Percentiles rank a stretch among this genome's conserved stretches.
Conservation (phyloP, 2,113 vertebrate species). For the Pituophis catenifer region DNA sequence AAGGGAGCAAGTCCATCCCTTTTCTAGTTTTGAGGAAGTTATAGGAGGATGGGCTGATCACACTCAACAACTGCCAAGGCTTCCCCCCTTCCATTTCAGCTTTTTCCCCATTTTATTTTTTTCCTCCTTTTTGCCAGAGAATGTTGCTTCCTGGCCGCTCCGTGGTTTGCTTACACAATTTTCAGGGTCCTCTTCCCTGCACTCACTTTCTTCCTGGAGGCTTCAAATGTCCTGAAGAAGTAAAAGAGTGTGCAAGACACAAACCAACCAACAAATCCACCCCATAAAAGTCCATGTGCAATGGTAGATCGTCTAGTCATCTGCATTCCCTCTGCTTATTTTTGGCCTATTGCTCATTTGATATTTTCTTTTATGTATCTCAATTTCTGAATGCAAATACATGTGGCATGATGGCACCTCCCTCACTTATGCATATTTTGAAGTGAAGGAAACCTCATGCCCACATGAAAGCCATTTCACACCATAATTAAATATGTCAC, state of each 20-base stretch:
- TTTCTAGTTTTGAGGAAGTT: neutral
- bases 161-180: neutral
- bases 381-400: neutral
- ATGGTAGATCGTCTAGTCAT: neutral
- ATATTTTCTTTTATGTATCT: neutral
- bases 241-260: neutral
- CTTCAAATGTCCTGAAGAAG: neutral
- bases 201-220: neutral
- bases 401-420: neutral
- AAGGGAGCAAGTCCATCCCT: neutral
- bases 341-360: neutral
- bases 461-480: neutral
- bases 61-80: neutral
- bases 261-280: neutral
- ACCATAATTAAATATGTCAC: neutral
- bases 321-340: neutral
- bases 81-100: neutral
- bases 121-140: neutral
- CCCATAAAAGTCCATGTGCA: neutral
- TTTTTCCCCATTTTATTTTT: neutral
- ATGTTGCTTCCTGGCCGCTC: too few relatives aligned
- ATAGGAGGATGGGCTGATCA: neutral
- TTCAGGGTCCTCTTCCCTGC: too few relatives aligned
- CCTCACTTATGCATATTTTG: neutral
- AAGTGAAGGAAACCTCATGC: neutral